Base-by-base conservation (phyloP, 2,113 vertebrate species). In the Tyrannus savana region DNA sequence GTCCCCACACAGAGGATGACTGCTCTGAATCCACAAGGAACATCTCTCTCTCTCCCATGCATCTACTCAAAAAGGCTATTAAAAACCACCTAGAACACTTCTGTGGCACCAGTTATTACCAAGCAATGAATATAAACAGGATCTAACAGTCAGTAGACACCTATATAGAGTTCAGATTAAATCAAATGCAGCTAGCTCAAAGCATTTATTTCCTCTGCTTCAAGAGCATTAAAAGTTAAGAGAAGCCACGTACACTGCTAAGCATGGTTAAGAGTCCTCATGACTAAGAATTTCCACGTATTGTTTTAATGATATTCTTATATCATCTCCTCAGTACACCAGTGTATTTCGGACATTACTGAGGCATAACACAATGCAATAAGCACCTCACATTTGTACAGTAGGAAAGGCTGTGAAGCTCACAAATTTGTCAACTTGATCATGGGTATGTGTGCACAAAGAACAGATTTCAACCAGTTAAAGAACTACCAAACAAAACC, bases 1-100 rank as follows among this genome's bases (percentile, higher is more conserved):
- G 5, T n/a, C 5, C 11, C 15, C 13, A 5, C 47, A 21, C 6
- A 77, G 17, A 19, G 30, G 64, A 77, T 27, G 31, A 42, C 0
- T 67, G 44, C 64, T 56, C 37, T 56, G 10, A 41, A 89, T 60
- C 33, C 42, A 64, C 42, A 74, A 41, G 25, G 78, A 82, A 94
- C 19, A 42, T 22, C 11, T 19, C 11, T 19, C 11, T 19, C 11
- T 58, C 42, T 78, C 39, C 37, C 31, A 77, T 0, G 0, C 6
- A 8, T 24, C 41, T n/a, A 21, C 11, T 52, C 49, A 93, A 59
- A 3, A 27, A 5, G 6, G 3, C 47, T 68, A 76, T 39, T 83
- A 35, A 86, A 85, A 60, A 56, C 27, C 16, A 71, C 14, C 28
- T 69, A 62, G 35, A 92, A 59, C 11, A 60, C 4, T 66, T 63